Evolutionary conservation across 92 coral and sea anemone genomes (phyloP).

Genomic region (Montipora capitata): DNA sequence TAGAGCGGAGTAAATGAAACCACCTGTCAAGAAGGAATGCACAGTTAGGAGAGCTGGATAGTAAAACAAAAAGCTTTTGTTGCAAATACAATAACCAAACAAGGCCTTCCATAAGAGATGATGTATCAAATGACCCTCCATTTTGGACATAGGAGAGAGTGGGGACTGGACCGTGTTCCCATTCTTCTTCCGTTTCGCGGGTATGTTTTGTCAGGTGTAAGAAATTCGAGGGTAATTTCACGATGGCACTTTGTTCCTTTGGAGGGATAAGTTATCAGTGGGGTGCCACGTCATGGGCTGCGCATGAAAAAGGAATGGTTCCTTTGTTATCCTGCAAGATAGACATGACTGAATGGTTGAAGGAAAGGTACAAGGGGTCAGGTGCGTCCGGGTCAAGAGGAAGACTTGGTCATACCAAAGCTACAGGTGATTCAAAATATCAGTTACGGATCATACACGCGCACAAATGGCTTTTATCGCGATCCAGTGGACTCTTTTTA

Average conservation of each 20-base stretch:
- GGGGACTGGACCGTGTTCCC: too few species aligned
- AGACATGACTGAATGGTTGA: constrained; percentile 20
- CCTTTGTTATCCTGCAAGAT: constrained; percentile 21
- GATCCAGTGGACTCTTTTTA: too few species aligned
- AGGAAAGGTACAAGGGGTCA: constrained; percentile 48
- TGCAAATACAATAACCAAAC: neutral
- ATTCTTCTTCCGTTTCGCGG: neutral
- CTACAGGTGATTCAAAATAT: constrained; percentile 10
- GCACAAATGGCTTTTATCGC: neutral
- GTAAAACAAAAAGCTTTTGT: constrained; percentile 1
- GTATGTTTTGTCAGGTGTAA: constrained; percentile 26
- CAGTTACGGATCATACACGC: neutral
- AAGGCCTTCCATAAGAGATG: neutral
- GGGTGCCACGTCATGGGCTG: constrained; percentile 59
- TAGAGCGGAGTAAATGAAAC: neutral
- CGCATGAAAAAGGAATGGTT: constrained; percentile 5
- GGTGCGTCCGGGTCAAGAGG: constrained; percentile 68
- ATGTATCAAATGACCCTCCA: neutral
- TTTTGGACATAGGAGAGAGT: too few species aligned
- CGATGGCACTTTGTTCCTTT: constrained; percentile 13
- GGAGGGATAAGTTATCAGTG: constrained; percentile 21
- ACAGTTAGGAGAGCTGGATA: constrained; percentile 1
- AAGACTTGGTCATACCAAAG: constrained; percentile 17
- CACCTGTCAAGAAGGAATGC: too few species aligned
- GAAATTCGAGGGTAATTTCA: constrained; percentile 1